Evolutionary conservation across 2,888 invertebrate species (phyloP), one percentile per base, ranked within the genome.

Genomic region (Lomographa bimaculata): DNA sequence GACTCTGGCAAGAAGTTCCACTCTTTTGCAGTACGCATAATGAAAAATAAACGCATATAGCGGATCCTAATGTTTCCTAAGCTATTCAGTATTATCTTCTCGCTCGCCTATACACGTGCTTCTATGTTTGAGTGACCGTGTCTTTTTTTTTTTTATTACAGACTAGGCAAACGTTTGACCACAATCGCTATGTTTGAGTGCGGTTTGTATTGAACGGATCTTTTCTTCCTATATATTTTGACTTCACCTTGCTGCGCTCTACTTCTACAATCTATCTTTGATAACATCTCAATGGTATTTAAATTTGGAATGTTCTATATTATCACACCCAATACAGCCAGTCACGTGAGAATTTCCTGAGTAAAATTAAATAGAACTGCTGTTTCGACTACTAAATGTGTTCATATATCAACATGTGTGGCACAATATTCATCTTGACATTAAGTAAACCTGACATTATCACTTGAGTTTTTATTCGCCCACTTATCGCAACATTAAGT

Each of bases 401-500:
- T 26, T 25, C 14, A 30, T 24, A 24, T 12, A 11, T 25, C 41
- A 19, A 25, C 41, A 18, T 37, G 38, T 35, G 34, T 34, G 41
- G 46, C 30, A 30, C 18, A 21, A 41, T 34, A 32, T 41, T 29
- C 19, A 29, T 30, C 9, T 10, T 28, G 26, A 46, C 40, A 46
- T 32, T 40, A 46, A 51, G 27, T 47, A 43, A 41, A 47, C 35
- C 45, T 49, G 50, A 51, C 49, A 37, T 41, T 45, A 49, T 54
- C 45, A 49, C 36, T 30, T 17, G 6, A 33, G 18, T 38, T 46
- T 37, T 38, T 39, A 43, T 44, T 37, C 43, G 30, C 21, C 36
- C 51, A 45, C 49, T 64, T 63, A 69, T 68, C 71, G 54, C 29
- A 50, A 56, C 48, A 58, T 64, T 60, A 60, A 62, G 60, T 59